Percentiles rank a stretch among this genome's conserved stretches.
phyloP scores from a whole-genome alignment of 2,888 invertebrate genomes.

The Pharmacophagus antenor region DNA sequence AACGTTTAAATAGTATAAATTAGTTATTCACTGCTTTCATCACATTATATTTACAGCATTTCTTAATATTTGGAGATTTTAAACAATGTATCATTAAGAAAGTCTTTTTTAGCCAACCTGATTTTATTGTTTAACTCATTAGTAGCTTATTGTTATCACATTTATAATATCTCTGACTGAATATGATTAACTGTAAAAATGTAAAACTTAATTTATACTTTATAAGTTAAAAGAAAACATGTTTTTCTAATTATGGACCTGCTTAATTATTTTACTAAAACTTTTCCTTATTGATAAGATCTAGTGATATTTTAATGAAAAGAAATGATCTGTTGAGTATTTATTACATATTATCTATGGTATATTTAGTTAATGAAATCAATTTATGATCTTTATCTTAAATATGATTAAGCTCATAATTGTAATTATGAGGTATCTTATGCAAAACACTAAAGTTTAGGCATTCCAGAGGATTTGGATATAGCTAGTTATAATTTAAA shows the following conservation, averaged over 20 bases:
- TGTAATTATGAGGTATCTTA: background rate
- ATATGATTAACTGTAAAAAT: background rate
- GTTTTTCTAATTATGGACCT: background rate
- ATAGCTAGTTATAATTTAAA: background rate
- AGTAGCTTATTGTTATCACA: background rate
- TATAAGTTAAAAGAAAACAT: too few species aligned
- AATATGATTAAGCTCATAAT: background rate
- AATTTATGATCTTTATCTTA: background rate
- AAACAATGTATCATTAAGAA: background rate
- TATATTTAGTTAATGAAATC: background rate
- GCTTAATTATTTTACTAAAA: background rate
- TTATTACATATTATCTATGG: background rate
- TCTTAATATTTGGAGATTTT: background rate
- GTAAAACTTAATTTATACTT: background rate
- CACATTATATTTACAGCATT: background rate
- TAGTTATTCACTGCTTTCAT: too few species aligned
- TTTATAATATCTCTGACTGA: background rate
- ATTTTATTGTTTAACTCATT: too few species aligned
- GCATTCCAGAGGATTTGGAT: background rate
- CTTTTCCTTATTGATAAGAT: background rate
- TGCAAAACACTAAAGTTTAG: too few species aligned
- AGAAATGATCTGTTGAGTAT: background rate
- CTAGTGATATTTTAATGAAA: background rate
- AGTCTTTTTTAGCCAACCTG: too few species aligned
- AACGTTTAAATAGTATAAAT: too few species aligned